These are phyloP conservation scores for Chloropsis hardwickii DNA, from an alignment of 2,113 vertebrate species.

Conservation along the genomic window DNA sequence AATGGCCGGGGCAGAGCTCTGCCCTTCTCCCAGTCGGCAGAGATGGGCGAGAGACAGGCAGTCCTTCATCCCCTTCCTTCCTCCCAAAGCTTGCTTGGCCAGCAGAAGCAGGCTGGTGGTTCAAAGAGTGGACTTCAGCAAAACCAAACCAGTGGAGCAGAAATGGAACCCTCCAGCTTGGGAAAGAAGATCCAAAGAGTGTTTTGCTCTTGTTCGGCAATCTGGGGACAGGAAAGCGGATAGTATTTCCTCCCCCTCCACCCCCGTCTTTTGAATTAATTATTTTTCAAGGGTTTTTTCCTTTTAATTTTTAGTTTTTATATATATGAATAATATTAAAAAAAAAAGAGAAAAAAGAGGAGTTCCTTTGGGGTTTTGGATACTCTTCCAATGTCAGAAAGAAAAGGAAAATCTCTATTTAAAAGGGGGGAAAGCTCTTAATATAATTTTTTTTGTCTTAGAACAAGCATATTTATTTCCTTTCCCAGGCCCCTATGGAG, in stretches of 20 bases:
- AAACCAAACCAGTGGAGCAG: neutral
- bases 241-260: neutral
- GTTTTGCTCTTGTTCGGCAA: neutral
- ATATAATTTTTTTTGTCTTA: slow-evolving; percentile 23
- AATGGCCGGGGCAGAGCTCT: neutral
- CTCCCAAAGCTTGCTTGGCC: neutral
- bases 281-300: neutral
- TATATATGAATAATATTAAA: neutral
- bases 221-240: neutral
- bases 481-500: neutral
- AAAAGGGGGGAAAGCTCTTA: slow-evolving; percentile 8
- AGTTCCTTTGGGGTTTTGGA: neutral
- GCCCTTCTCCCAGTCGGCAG: slow-evolving; percentile 40
- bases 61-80: neutral
- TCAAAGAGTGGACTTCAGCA: neutral
- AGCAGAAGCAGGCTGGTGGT: neutral
- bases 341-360: neutral
- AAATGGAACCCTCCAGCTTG: neutral
- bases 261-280: neutral
- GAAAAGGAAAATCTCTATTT: slow-evolving; percentile 26
- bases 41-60: neutral
- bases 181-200: neutral
- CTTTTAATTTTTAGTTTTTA: neutral
- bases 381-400: neutral
- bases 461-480: slow-evolving; percentile 55